Evolutionary conservation across 1,140 invertebrate species (phyloP), one percentile per base, ranked within the genome.

Genomic region (Leptinotarsa lineolata): DNA sequence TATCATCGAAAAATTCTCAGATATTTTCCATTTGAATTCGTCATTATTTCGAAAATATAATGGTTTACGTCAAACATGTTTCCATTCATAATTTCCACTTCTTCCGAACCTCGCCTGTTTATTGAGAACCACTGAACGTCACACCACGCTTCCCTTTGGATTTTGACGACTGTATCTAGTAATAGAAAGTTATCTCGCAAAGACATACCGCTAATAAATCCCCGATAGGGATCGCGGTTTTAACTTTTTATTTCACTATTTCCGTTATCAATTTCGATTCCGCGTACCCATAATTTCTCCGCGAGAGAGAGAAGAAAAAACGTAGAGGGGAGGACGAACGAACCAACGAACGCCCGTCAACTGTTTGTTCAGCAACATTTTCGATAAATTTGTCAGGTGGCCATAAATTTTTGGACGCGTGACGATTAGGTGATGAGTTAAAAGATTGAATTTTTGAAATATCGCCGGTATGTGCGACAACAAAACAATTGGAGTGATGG

Each of bases 401-500:
- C 65, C 77, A 70, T 77, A 77, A 78, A 78, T 77, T 72, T 71
- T 66, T 39, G 18, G 58, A 70, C 69, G 76, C 70, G 70, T 75
- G 74, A 76, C 77, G 68, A 73, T 73, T 63, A 72, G 67, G 73
- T 77, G 77, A 78, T 77, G 77, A 78, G 77, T 78, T 78, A 77
- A 78, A 78, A 78, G 77, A 78, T 78, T 78, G 77, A 75, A 78
- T 78, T 77, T 78, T 77, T 78, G 77, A 78, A 78, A 74, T 78
- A 78, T 64, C 67, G 65, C 77, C 66, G 39, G 60, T 72, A 18
- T 54, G 2, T 65, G 66, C 74, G 70, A 72, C 74, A 74, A 76
- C 76, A 78, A 76, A 76, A 74, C 74, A 72, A 75, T 75, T 69
- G 68, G 54, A 65, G 45, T 74, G 73, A 74, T 71, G 21, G 59